Conservation (phyloP, 2,888 invertebrate genomes). For the Sturmia bella region DNA sequence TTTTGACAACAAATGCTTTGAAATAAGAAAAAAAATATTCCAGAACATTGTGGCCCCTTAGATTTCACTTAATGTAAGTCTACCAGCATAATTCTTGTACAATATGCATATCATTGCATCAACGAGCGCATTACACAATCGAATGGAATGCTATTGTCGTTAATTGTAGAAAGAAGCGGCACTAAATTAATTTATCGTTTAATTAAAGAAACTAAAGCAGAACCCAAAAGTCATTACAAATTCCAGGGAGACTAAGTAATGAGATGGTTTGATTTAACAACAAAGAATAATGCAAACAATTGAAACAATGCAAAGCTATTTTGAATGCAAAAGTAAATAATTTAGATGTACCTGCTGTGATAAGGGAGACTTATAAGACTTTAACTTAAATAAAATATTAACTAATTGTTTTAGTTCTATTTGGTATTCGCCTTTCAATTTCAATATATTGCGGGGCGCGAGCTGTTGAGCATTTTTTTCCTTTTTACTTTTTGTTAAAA, state of each 20-base stretch:
- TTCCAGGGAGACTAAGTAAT: neutral
- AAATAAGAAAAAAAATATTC: neutral
- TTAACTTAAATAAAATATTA: conserved; percentile 13
- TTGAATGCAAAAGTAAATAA: conserved; percentile 27
- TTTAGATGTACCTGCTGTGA: conserved; percentile 12
- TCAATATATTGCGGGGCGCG: conserved; percentile 1
- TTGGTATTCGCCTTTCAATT: conserved; percentile 42
- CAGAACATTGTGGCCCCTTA: neutral
- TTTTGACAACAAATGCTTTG: too few species aligned
- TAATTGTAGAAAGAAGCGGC: neutral
- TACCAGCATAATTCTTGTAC: conserved; percentile 24
- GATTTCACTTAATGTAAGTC: neutral
- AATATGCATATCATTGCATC: conserved; percentile 3
- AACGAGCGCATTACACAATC: conserved; percentile 6
- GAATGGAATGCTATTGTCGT: conserved; percentile 6
- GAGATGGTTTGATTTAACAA: conserved; percentile 21
- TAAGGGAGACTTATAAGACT: neutral
- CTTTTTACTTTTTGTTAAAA: conserved; percentile 1
- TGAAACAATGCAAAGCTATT: conserved; percentile 27
- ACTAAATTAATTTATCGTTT: conserved; percentile 41
- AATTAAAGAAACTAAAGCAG: conserved; percentile 13
- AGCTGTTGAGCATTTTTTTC: neutral
- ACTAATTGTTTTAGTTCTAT: conserved; percentile 20
- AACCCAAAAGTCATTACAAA: conserved; percentile 18
- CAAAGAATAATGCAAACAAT: conserved; percentile 14